Evolutionary conservation across 2,113 vertebrate genomes (phyloP), one percentile per base, ranked within the genome.

Genomic region (Xiphophorus hellerii): DNA sequence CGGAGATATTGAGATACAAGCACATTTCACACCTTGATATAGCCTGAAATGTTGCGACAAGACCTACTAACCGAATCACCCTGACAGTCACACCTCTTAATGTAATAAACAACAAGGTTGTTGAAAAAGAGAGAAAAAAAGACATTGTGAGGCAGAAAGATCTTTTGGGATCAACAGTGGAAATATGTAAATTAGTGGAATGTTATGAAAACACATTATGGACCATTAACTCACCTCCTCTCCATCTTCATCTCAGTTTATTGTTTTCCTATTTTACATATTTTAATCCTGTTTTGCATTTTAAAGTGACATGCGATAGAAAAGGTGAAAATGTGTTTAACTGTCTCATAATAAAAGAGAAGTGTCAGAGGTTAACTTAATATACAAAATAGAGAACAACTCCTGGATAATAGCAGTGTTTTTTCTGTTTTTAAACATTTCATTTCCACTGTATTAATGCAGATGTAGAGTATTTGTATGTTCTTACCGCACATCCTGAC

Each of bases 401-500:
- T 5, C 30, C 31, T 67, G 33, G 54, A 68, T 31, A 61, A 25
- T 29, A 20, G 11, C 70, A 61, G 15, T 28, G 27, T 37, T 48
- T 63, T 10, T 13, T 60, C 27, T 25, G 31, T 48, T 48, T 20
- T 48, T 48, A 48, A 48, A 54, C 51, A 54, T 54, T 48, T 54
- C 1, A 54, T 25, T 54, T 25, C 22, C 51, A 54, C 7, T 17
- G 44, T 54, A n/a, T 11, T n/a, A 58, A 17, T 48, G 44, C 44
- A 48, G 4, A 48, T 48, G 44, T 11, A n/a, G 7, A 58, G 13
- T 71, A 6, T 63, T 33, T 28, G 33, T 69, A 54, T 15, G 62
- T 28, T 78, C 95, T 89, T 90, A 98, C 97, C 95, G 95, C 95
- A 87, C 97, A 98, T 68, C 96, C 96, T 1, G 97, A 97, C 97